Evolutionary conservation across 2,888 invertebrate genomes (phyloP).

Genomic region (Dexiosoma caninum): DNA sequence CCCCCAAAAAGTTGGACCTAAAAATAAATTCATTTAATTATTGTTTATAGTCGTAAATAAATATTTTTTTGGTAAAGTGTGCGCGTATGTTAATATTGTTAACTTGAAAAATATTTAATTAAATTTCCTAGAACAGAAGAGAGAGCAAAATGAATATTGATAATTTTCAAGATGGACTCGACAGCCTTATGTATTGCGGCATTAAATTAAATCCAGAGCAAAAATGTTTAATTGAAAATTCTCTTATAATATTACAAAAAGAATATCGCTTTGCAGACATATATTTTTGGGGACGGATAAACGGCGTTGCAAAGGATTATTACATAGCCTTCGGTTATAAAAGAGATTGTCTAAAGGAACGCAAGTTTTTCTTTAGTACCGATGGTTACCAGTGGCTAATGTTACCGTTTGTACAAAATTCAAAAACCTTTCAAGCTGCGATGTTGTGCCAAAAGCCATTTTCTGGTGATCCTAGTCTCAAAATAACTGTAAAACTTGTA

Average conservation of each 20-base stretch:
- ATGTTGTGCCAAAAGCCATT: slow-evolving; percentile 72
- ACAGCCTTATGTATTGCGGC: slow-evolving; percentile 80
- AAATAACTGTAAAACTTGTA: slow-evolving; percentile 72
- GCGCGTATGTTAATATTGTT: background rate
- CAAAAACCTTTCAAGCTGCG: slow-evolving; percentile 76
- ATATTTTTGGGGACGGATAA: slow-evolving; percentile 92
- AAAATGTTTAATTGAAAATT: slow-evolving; percentile 85
- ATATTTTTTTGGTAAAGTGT: no score
- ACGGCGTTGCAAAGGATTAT: slow-evolving; percentile 87
- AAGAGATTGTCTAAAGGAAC: slow-evolving; percentile 84
- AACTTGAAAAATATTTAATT: background rate
- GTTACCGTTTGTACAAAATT: slow-evolving; percentile 78
- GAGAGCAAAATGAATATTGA: slow-evolving; percentile 72
- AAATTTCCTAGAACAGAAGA: background rate
- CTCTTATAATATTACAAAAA: slow-evolving; percentile 86
- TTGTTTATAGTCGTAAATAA: background rate
- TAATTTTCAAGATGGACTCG: slow-evolving; percentile 75
- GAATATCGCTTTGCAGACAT: slow-evolving; percentile 90
- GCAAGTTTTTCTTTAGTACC: slow-evolving; percentile 87
- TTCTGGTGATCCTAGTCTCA: slow-evolving; percentile 72
- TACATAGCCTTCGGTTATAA: slow-evolving; percentile 89
- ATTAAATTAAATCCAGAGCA: slow-evolving; percentile 86
- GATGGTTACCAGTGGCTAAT: slow-evolving; percentile 85
- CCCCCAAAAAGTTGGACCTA: slow-evolving; percentile 83
- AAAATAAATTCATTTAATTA: no score